A percentile compares a stretch with the other conserved stretches of the same genome.
Conservation (phyloP, 92 coral and sea anemone species). For the Epizoanthus rinbou region DNA sequence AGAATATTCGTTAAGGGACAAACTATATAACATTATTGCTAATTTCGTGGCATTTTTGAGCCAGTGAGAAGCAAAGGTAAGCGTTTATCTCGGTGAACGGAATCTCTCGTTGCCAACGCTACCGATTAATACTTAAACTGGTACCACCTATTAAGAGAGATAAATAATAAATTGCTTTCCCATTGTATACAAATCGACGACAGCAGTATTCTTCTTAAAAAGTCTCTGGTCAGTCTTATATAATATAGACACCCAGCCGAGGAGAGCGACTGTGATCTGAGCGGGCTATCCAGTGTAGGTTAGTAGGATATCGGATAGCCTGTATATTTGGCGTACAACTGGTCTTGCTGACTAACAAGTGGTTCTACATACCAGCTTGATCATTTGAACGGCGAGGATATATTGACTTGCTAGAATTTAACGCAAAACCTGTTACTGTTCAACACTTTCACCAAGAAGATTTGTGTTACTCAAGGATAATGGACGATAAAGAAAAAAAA, state of each 20-base stretch:
- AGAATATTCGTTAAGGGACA: too few relatives aligned
- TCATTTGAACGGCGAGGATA: background rate
- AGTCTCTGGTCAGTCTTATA: background rate
- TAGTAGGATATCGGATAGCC: background rate
- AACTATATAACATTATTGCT: too few relatives aligned
- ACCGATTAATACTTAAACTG: conserved; percentile 49
- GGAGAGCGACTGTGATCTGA: background rate
- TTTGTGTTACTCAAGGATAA: background rate
- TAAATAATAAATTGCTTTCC: conserved; percentile 47
- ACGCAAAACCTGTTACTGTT: background rate
- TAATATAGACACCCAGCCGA: background rate
- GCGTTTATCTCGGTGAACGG: background rate
- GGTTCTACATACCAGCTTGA: background rate
- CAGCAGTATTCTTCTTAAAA: conserved; percentile 6
- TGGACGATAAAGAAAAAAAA: conserved; percentile 1
- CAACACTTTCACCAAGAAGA: background rate
- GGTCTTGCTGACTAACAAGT: background rate
- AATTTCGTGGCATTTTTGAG: too few relatives aligned
- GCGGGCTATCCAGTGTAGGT: conserved; percentile 1
- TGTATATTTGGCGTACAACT: background rate
- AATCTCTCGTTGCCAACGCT: conserved; percentile 1
- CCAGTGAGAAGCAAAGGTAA: background rate
- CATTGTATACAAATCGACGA: conserved; percentile 25
- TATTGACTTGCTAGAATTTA: background rate
- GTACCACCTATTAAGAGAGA: conserved; percentile 52